Evolutionary conservation across 2,888 invertebrate species (phyloP).

Genomic region (Chesias legatella): DNA sequence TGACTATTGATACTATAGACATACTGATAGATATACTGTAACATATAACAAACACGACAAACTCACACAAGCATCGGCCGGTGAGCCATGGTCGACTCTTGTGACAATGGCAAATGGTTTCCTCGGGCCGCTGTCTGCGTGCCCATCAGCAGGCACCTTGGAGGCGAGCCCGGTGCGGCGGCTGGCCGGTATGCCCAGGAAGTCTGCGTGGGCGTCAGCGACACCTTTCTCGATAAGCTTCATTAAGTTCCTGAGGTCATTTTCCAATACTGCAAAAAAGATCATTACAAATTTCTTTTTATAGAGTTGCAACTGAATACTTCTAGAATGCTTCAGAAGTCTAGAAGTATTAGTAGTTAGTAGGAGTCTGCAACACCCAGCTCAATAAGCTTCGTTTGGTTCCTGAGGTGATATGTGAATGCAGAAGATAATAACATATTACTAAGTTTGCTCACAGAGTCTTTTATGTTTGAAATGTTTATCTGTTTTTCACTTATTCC

Average conservation of each 20-base stretch:
- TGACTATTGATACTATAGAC: too few relatives aligned
- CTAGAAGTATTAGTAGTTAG: too few relatives aligned
- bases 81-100: slow-evolving; percentile 87
- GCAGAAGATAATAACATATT: slow-evolving; percentile 6
- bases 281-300: neutral
- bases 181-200: slow-evolving; percentile 14
- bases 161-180: neutral
- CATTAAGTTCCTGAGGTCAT: slow-evolving; percentile 93
- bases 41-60: too few relatives aligned
- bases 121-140: slow-evolving; percentile 15
- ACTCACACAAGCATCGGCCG: slow-evolving; percentile 90
- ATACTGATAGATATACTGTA: too few relatives aligned
- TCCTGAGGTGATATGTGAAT: slow-evolving; percentile 11
- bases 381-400: slow-evolving; percentile 47
- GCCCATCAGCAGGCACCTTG: neutral
- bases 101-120: slow-evolving; percentile 84
- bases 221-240: slow-evolving; percentile 90
- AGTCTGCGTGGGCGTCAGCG: slow-evolving; percentile 81
- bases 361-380: slow-evolving; percentile 85
- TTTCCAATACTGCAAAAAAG: slow-evolving; percentile 86
- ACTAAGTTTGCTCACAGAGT: slow-evolving; percentile 1
- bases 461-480: too few relatives aligned
- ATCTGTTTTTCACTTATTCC: too few relatives aligned
- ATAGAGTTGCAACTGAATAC: too few relatives aligned
- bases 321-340: slow-evolving; percentile 40